Conservation (phyloP, 2,113 vertebrate species). For the Hippolais icterina region DNA sequence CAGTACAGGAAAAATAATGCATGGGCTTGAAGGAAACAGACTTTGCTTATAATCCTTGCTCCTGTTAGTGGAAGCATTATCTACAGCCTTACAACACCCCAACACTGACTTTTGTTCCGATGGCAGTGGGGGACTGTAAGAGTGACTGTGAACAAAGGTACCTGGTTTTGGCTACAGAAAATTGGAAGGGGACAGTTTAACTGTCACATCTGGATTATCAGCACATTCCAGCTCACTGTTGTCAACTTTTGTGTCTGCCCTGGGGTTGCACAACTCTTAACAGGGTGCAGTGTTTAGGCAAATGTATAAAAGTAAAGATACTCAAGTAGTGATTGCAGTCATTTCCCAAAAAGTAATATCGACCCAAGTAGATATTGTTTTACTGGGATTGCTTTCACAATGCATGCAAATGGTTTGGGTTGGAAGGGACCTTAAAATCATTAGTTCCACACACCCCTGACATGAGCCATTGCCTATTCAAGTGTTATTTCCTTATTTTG, state of each 20-base stretch:
- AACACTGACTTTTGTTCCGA: background rate
- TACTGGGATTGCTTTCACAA: background rate
- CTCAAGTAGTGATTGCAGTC: too few species aligned
- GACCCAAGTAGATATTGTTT: background rate
- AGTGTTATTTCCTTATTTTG: background rate
- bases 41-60: background rate
- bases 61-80: background rate
- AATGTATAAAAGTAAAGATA: background rate
- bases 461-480: background rate
- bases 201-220: background rate
- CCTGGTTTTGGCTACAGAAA: background rate
- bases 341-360: too few species aligned
- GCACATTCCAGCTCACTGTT: background rate
- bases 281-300: background rate
- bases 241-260: background rate
- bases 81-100: background rate
- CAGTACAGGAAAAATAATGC: background rate
- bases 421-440: background rate
- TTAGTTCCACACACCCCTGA: background rate
- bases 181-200: background rate
- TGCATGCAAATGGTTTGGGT: background rate
- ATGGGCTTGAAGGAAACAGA: background rate
- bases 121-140: accelerated
- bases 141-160: background rate
- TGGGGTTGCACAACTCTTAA: background rate